Base-by-base conservation (phyloP, 2,113 vertebrate species). In the Pseudopodoces humilis region DNA sequence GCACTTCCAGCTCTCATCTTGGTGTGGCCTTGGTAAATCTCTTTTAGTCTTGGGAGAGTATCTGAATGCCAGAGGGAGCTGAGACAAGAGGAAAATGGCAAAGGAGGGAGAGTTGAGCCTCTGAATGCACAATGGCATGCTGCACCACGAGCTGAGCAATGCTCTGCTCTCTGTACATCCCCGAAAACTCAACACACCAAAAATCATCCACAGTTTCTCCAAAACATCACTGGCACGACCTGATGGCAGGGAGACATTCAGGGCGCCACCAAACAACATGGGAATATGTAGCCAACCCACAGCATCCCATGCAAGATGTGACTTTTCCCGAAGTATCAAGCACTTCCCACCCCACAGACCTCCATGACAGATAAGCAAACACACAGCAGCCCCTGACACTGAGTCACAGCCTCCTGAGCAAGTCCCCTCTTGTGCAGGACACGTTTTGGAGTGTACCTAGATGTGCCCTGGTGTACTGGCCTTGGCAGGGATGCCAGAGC, bases 141-240 rank as follows among this genome's bases (percentile, higher is more conserved):
- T 53, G 9, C 20, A n/a, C 17, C 0, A 0, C 0, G 1, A 39
- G 63, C 7, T 10, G 7, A 86, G 67, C 50, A 37, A n/a, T 5
- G 25, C 47, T 43, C 11, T 2, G 10, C 30, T 47, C 63, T 59
- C 46, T 44, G 65, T 27, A n/a, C 2, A 1, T 28, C 22, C 52
- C 39, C 0, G 0, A n/a, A 50, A 55, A 41, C 39, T 46, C 35
- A 23, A 43, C 5, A 43, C 16, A 28, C 19, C 47, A 27, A 81
- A 76, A 49, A 1, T 7, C 63, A 23, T 13, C n/a, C 2, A 1
- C 28, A 9, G 5, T 17, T 65, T 37, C 39, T 52, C 33, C 59
- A 86, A 10, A 1, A 2, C 33, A 37, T 6, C 62, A 6, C 35
- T 21, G 20, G 20, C 22, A 52, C 0, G 0, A 60, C 21, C 19